phyloP scores from a whole-genome alignment of 2,797 vertebrate species.

The Channa striata region DNA sequence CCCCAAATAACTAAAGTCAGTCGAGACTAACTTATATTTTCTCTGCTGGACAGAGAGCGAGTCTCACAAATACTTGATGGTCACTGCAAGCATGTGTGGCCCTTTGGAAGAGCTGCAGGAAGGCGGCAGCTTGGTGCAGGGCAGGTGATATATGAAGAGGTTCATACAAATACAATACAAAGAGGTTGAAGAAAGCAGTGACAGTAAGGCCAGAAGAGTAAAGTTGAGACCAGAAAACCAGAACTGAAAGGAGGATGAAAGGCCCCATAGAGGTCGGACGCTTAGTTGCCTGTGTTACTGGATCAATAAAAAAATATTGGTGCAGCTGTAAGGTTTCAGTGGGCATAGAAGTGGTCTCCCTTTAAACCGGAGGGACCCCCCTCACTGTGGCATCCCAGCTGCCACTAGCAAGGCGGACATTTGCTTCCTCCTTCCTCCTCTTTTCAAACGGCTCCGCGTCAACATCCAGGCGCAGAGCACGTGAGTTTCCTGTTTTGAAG shows the following conservation, averaged over 20 bases:
- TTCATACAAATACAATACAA: background rate
- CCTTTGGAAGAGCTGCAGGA: too few relatives aligned
- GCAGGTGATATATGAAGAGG: too few relatives aligned
- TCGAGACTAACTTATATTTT: too few relatives aligned
- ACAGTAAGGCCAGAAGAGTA: background rate
- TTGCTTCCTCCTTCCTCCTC: slow-evolving; percentile 15
- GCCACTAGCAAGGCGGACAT: slow-evolving; percentile 16
- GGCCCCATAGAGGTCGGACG: background rate
- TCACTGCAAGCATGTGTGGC: too few relatives aligned
- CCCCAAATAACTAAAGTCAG: too few relatives aligned
- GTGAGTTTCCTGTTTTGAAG: slow-evolving; percentile 71
- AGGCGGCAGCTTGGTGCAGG: too few relatives aligned
- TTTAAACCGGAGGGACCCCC: background rate
- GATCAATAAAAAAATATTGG: background rate
- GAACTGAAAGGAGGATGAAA: background rate
- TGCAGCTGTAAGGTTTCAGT: background rate
- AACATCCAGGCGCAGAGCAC: background rate
- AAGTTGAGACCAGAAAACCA: background rate
- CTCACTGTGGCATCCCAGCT: slow-evolving; percentile 1
- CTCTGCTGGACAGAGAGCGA: too few relatives aligned
- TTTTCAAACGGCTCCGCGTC: background rate
- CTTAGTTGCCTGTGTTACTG: background rate
- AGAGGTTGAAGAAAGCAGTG: background rate
- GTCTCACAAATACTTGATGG: too few relatives aligned
- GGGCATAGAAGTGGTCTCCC: background rate